Evolutionary conservation across 2,888 invertebrate genomes (phyloP).

Genomic region (Tuberolachnus salignus): DNA sequence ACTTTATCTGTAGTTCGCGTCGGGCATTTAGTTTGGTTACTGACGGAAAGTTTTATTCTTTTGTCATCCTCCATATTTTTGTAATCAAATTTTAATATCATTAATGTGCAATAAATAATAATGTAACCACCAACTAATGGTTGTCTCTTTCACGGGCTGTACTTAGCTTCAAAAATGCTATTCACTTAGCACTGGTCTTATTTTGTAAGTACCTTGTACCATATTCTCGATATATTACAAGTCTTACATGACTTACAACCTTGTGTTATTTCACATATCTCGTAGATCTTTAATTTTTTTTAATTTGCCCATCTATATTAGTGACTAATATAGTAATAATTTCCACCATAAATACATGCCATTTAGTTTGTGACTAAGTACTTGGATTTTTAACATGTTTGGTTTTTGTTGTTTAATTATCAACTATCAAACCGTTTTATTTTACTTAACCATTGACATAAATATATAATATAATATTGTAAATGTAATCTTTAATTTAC

Average conservation of each 20-base stretch:
- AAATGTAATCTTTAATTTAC: too few relatives aligned
- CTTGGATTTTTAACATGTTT: too few relatives aligned
- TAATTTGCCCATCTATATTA: too few relatives aligned
- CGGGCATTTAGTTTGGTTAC: neutral
- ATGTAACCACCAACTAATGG: conserved; percentile 8
- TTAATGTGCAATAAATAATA: neutral
- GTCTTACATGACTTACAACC: neutral
- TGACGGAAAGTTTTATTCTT: neutral
- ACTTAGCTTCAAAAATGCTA: neutral
- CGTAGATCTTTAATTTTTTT: too few relatives aligned
- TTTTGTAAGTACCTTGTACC: conserved; percentile 18
- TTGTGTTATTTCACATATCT: neutral
- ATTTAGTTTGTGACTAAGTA: too few relatives aligned
- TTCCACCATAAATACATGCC: too few relatives aligned
- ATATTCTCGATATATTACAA: too few relatives aligned
- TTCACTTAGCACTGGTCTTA: neutral
- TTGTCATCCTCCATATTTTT: neutral
- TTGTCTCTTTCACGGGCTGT: neutral
- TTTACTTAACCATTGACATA: too few relatives aligned
- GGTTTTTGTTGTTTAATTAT: too few relatives aligned
- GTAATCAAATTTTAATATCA: neutral
- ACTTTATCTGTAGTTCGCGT: neutral
- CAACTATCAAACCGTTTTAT: too few relatives aligned
- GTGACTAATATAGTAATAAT: too few relatives aligned
- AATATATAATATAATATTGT: too few relatives aligned